phyloP scores from a whole-genome alignment of 2,113 vertebrate genomes.

The Callocephalon fimbriatum region DNA sequence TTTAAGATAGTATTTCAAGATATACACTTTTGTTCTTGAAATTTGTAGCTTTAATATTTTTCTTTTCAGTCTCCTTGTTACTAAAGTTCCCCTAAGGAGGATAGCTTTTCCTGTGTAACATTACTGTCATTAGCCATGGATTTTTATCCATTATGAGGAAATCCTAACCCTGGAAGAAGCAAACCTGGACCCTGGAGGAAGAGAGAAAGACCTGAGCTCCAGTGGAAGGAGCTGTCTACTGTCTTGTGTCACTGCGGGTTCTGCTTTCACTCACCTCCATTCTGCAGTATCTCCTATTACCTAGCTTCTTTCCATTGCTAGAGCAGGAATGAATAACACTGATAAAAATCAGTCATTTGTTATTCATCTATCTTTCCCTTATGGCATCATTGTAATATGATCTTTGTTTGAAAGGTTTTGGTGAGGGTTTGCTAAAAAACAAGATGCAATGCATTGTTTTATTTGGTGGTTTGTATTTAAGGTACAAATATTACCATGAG shows the following conservation, averaged over 20 bases:
- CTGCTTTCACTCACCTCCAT: rapidly evolving
- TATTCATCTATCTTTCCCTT: background rate
- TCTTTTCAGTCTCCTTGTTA: background rate
- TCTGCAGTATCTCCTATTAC: background rate
- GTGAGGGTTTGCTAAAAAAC: background rate
- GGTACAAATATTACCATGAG: background rate
- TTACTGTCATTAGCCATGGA: background rate
- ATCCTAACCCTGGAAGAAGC: background rate
- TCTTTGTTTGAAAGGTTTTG: background rate
- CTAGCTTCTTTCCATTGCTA: background rate
- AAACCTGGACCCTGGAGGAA: background rate
- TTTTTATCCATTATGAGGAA: background rate
- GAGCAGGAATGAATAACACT: background rate
- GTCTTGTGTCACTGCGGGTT: background rate
- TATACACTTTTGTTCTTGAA: background rate
- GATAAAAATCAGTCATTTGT: background rate
- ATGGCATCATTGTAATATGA: background rate
- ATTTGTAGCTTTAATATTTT: background rate
- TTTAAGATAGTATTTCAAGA: background rate
- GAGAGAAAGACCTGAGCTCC: background rate
- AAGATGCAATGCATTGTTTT: background rate
- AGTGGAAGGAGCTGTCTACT: background rate
- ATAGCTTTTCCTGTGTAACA: background rate
- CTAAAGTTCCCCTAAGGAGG: background rate
- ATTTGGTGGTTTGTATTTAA: background rate